Conservation (phyloP, 2,113 vertebrate species). For the Chlamydotis undulata region DNA sequence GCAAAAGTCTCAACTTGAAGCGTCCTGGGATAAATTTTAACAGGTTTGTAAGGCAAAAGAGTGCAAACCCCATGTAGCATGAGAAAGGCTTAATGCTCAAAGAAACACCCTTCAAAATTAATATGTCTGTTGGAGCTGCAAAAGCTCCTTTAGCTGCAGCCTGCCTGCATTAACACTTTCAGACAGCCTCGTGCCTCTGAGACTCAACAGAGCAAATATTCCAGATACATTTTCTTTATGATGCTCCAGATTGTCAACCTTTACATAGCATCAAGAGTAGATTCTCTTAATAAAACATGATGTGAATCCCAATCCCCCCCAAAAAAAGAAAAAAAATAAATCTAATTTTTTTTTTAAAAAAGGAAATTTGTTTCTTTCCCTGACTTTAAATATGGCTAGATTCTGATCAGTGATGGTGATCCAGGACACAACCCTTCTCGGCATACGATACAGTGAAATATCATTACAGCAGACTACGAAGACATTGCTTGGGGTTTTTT, state of each 20-base stretch:
- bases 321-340: background rate
- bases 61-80: constrained; percentile 13
- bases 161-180: constrained; percentile 12
- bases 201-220: background rate
- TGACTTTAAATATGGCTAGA: background rate
- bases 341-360: background rate
- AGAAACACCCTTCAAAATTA: constrained; percentile 54
- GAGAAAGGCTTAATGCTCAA: constrained; percentile 38
- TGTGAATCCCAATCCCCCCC: background rate
- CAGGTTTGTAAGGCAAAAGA: constrained; percentile 49
- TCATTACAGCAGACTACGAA: background rate
- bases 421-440: background rate
- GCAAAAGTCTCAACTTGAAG: background rate
- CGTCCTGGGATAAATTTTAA: constrained; percentile 16
- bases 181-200: background rate
- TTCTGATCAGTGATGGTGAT: background rate
- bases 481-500: background rate
- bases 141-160: constrained; percentile 14
- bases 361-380: accelerated
- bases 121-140: constrained; percentile 14
- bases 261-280: background rate
- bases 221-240: background rate
- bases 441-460: background rate
- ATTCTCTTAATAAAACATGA: background rate
- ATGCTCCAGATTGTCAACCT: background rate